Evolutionary conservation across 2,797 vertebrate species (phyloP), one percentile per base, ranked within the genome.

Genomic region (Nothura maculosa): DNA sequence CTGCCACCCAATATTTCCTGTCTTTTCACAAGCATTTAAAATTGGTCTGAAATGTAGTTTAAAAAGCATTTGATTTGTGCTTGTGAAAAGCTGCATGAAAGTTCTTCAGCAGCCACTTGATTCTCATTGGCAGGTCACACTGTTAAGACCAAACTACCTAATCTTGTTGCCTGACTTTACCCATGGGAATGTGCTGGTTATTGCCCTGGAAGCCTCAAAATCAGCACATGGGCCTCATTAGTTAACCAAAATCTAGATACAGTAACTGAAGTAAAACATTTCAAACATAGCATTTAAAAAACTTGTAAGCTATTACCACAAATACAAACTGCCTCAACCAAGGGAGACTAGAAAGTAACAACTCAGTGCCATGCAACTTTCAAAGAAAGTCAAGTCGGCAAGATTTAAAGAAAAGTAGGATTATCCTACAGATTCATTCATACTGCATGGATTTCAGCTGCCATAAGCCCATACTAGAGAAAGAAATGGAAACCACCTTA

Each of bases 371-470:
- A 80, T 9, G 76, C 21, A 94, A 77, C 82, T 92, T 91, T 48
- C 12, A 87, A 34, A 76, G 75, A 93, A 86, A 82, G 68, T 68
- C 75, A 58, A 61, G 57, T 91, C 83, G 94, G 80, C 76, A 90
- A 95, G 70, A 87, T 80, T 80, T 83, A 54, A 12, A 68, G 76
- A 83, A 27, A 67, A n/a, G 32, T 28, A 94, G 52, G 43, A 87
- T 54, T 87, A 72, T 90, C 60, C 74, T 85, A 57, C 70, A 68
- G 47, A 34, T 89, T 16, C 28, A 89, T 84, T 95, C 68, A 82
- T 82, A 95, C 95, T 63, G 87, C 57, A 95, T 52, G 90, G 76
- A 89, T 87, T 97, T 91, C 52, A 82, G 40, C 50, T 93, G 91
- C 43, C 82, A 85, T 28, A 87, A 52, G 80, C 87, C 83, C 83